These are phyloP conservation scores for Melangyna quadrimaculata DNA, from an alignment of 2,888 invertebrate species.

Conservation along the genomic window DNA sequence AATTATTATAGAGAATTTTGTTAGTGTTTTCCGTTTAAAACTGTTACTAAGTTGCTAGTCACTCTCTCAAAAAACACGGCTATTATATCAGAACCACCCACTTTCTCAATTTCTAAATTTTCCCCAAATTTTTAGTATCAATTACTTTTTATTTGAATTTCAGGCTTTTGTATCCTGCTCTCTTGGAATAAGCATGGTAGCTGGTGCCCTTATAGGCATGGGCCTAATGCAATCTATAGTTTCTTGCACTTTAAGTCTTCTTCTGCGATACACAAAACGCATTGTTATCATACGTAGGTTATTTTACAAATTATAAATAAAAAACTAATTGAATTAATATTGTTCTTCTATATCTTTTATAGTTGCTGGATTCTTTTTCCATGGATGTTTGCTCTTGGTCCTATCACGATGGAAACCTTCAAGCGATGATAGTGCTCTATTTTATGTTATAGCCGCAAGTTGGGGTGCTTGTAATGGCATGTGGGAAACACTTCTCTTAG, in stretches of 20 bases:
- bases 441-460: conserved; percentile 91
- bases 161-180: conserved; percentile 93
- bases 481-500: conserved; percentile 87
- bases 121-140: too few species aligned
- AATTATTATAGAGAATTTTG: too few species aligned
- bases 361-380: conserved; percentile 91
- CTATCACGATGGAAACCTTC: conserved; percentile 90
- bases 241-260: conserved; percentile 90
- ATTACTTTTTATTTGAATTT: conserved; percentile 54
- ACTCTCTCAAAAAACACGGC: too few species aligned
- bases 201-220: conserved; percentile 88
- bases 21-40: too few species aligned
- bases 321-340: background rate
- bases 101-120: too few species aligned
- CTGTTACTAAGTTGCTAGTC: too few species aligned
- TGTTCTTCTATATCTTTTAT: conserved; percentile 16
- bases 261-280: conserved; percentile 87
- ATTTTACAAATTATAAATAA: background rate
- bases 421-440: conserved; percentile 89
- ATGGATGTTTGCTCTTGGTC: conserved; percentile 89
- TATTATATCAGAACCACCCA: too few species aligned
- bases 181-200: conserved; percentile 88
- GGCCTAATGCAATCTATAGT: conserved; percentile 89
- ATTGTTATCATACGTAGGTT: conserved; percentile 87
- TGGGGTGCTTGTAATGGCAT: conserved; percentile 94